Conservation (phyloP, 2,888 invertebrate genomes). For the Colostygia pectinataria region DNA sequence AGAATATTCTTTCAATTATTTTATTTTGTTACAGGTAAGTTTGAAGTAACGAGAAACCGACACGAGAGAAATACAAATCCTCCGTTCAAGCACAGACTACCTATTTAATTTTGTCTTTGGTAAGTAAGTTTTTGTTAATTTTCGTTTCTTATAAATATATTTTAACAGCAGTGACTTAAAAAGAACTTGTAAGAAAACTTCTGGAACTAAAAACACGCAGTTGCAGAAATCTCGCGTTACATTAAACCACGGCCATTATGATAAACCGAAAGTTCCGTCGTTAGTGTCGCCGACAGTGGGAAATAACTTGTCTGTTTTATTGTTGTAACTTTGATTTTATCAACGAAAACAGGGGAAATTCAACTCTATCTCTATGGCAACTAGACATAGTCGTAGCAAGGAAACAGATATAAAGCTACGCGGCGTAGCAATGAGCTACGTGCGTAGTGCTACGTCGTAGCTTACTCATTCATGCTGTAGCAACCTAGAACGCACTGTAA, state of each 20-base stretch:
- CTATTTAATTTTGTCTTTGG: no score
- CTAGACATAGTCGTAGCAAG: neutral
- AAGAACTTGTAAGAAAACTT: conserved; percentile 8
- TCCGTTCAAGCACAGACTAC: no score
- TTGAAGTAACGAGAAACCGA: no score
- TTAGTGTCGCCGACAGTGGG: conserved; percentile 29
- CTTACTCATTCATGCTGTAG: neutral
- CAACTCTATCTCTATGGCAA: neutral
- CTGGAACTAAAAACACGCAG: conserved; percentile 18
- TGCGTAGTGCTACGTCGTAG: conserved; percentile 15
- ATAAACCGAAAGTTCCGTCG: conserved; percentile 32
- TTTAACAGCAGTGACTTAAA: conserved; percentile 5
- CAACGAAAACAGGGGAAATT: conserved; percentile 1
- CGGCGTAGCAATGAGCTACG: conserved; percentile 8
- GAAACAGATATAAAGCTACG: neutral
- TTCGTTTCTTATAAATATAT: no score
- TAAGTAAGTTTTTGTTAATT: no score
- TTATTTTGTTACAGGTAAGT: conserved; percentile 2
- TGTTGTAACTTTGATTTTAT: conserved; percentile 30
- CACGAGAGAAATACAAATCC: no score
- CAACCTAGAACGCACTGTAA: neutral
- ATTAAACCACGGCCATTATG: conserved; percentile 21
- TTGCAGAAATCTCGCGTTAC: conserved; percentile 15
- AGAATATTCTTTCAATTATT: no score
- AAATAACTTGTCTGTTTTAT: conserved; percentile 29